Conservation (phyloP, 1,140 invertebrate genomes). For the Penaeus japonicus region DNA sequence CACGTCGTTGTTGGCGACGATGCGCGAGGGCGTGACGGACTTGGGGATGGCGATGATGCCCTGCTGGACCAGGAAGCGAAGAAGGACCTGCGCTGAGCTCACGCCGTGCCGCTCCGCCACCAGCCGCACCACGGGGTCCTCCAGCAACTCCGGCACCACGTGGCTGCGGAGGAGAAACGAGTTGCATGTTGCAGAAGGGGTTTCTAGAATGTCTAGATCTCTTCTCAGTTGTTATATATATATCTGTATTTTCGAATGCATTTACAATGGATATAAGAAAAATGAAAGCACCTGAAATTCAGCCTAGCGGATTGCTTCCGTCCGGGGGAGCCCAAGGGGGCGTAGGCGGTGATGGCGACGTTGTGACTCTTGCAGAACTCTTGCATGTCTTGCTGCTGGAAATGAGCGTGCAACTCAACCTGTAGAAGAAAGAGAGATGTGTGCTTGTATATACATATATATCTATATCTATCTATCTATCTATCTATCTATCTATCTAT, state of each 20-base stretch:
- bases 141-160: conserved; percentile 63
- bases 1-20: conserved; percentile 70
- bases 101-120: conserved; percentile 76
- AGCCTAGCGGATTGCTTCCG: background rate
- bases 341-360: conserved; percentile 66
- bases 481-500: too few relatives aligned
- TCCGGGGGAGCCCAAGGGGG: conserved; percentile 63
- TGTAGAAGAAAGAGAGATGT: background rate
- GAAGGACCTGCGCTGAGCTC: conserved; percentile 79
- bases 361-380: conserved; percentile 63
- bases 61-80: conserved; percentile 78
- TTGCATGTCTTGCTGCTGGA: conserved; percentile 65
- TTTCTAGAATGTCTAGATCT: too few relatives aligned
- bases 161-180: background rate
- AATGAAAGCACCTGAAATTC: conserved; percentile 61
- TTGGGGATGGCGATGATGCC: conserved; percentile 84
- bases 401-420: conserved; percentile 66
- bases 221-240: too few relatives aligned
- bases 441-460: too few relatives aligned
- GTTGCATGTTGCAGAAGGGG: too few relatives aligned
- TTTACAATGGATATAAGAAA: conserved; percentile 66
- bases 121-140: conserved; percentile 73
- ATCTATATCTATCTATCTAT: too few relatives aligned
- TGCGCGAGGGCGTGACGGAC: conserved; percentile 76
- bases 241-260: too few relatives aligned